These are phyloP conservation scores for Sebastes glaucus DNA, from an alignment of 2,797 vertebrate genomes.

Conservation along the genomic window DNA sequence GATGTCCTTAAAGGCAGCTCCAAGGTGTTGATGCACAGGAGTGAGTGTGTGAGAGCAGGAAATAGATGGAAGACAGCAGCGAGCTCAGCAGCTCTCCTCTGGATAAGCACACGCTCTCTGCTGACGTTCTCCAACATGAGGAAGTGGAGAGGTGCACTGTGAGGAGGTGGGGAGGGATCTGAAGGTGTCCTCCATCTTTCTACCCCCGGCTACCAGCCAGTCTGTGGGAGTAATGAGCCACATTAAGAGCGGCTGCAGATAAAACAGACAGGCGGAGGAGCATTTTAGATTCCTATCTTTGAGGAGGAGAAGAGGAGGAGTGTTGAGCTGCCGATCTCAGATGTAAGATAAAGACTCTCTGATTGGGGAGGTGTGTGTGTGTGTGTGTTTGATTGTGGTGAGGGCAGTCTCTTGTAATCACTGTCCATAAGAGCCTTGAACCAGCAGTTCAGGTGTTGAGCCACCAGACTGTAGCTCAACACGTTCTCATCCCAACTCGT, in stretches of 20 bases:
- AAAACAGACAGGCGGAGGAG: slow-evolving; percentile 54
- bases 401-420: not conserved
- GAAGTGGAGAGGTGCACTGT: not conserved
- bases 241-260: slow-evolving; percentile 61
- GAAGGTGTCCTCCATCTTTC: slow-evolving; percentile 40
- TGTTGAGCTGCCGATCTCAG: slow-evolving; percentile 34
- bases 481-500: no score
- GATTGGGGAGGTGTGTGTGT: slow-evolving; percentile 4
- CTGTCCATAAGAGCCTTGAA: not conserved
- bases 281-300: slow-evolving; percentile 63
- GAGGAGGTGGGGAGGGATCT: not conserved
- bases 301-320: slow-evolving; percentile 24
- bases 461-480: no score
- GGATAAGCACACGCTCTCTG: not conserved
- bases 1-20: slow-evolving; percentile 18
- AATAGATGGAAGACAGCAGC: not conserved
- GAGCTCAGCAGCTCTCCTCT: not conserved
- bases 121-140: not conserved
- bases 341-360: slow-evolving; percentile 46
- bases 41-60: not conserved
- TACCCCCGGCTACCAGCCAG: slow-evolving; percentile 31
- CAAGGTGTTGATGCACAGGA: slow-evolving; percentile 13
- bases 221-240: slow-evolving; percentile 66
- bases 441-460: not conserved
- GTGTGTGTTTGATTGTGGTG: not conserved